Percentiles rank a stretch among this genome's conserved stretches.
phyloP scores from a whole-genome alignment of 2,113 vertebrate genomes.

The Campylorhamphus procurvoides region DNA sequence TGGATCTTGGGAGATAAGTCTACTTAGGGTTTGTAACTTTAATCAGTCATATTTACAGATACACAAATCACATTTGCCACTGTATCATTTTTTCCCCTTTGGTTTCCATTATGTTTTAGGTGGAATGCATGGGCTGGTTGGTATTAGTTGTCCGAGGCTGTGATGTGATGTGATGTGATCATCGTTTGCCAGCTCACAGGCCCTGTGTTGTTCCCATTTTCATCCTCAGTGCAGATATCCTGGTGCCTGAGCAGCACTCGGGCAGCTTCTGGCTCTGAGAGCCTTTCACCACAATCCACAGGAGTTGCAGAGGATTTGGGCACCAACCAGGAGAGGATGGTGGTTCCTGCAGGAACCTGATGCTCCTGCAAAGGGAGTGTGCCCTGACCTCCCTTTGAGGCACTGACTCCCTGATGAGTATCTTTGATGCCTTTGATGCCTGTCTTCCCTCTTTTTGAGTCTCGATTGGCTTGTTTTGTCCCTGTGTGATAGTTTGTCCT shows the following conservation, averaged over 20 bases:
- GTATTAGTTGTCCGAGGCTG: neutral
- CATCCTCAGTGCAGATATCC: neutral
- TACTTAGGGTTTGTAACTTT: neutral
- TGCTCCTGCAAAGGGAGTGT: rapidly evolving
- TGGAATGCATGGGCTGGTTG: neutral
- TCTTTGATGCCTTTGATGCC: neutral
- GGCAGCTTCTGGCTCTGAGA: neutral
- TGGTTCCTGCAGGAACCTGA: neutral
- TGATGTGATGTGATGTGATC: neutral
- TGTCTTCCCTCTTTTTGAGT: neutral
- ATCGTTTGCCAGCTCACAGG: neutral
- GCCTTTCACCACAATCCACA: neutral
- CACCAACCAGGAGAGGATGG: neutral
- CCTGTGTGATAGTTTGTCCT: neutral
- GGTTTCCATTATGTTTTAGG: neutral
- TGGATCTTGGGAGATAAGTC: neutral
- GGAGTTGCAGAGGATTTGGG: neutral
- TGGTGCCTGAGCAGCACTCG: neutral
- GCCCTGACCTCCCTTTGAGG: neutral
- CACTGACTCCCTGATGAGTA: neutral
- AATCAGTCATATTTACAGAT: neutral
- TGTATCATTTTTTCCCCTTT: neutral
- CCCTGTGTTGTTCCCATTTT: neutral
- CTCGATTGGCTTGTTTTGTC: neutral
- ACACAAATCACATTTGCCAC: neutral